Base-by-base conservation (phyloP, 1,140 invertebrate genomes). In the Ostrea denselamellosa region DNA sequence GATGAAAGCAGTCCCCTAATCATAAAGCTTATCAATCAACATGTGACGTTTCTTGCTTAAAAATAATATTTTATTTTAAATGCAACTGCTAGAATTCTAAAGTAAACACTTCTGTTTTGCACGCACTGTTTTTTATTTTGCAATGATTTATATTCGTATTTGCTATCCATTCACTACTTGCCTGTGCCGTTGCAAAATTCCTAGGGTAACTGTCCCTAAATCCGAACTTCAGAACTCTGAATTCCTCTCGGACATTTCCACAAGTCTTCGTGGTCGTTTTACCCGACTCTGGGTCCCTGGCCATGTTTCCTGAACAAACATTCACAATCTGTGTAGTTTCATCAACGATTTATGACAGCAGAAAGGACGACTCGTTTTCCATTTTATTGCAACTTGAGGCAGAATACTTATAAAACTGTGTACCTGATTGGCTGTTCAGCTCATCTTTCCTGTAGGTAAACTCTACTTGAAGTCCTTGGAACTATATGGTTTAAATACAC, bases 321-420 rank as follows among this genome's bases (percentile, higher is more conserved):
- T 25, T 28, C 34, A 34, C 68, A 77, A 77, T 77, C 25, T 12
- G 17, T 25, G 28, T 25, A 17, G 68, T 34, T 44, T 44, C 34
- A 77, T 77, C 28, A 77, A 77, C 25, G 12, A 28, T 12, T 34
- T 77, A 68, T 77, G 25, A 28, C 14, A 0, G 28, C 22, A 28
- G 22, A 28, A 25, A 14, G 22, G 9, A 14, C 65, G n/a, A 77
- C 12, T 34, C 25, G 9, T 25, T 77, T 77, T 77, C 28, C 22
- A 25, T 10, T 77, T 77, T 77, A 77, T 77, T 12, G 28, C 68
- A 34, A 77, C 68, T 77, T 28, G 68, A 77, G 68, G 68, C 68
- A 12, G 25, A 77, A 25, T 19, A 2, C 56, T 62, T 62, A 2
- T 44, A 44, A 44, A 44, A 44, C 34, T 5, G 34, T 44, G 34